Evolutionary conservation across 1,140 invertebrate genomes (phyloP).

Genomic region (Vollenhovia emeryi): DNA sequence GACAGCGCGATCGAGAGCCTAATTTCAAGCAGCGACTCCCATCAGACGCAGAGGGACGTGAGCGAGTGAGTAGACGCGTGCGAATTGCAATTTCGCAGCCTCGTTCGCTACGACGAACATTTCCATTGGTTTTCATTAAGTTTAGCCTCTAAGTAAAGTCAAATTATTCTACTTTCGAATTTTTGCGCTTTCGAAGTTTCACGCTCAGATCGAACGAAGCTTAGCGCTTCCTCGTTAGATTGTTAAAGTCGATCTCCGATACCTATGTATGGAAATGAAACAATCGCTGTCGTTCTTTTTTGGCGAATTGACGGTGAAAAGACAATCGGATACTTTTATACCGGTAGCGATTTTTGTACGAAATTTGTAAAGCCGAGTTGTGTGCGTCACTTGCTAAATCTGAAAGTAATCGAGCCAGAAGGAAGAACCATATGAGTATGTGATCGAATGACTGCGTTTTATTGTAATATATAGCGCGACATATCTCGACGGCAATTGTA

Average conservation of each 20-base stretch:
- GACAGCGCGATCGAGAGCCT: conserved; percentile 80
- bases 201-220: background rate
- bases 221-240: background rate
- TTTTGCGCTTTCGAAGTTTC: background rate
- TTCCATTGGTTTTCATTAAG: conserved; percentile 52
- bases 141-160: conserved; percentile 36
- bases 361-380: background rate
- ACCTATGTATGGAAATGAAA: conserved; percentile 3
- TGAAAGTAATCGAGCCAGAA: background rate
- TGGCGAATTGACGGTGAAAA: background rate
- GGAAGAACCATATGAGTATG: background rate
- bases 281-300: conserved; percentile 18
- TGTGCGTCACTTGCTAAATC: background rate
- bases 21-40: conserved; percentile 76
- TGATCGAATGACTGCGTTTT: background rate
- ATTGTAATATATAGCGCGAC: background rate
- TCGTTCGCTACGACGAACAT: conserved; percentile 27
- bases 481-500: background rate
- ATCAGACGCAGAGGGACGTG: conserved; percentile 77
- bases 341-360: background rate
- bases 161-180: conserved; percentile 51
- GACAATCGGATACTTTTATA: conserved; percentile 20
- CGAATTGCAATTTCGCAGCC: conserved; percentile 62
- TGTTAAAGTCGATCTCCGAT: background rate
- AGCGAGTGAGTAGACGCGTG: conserved; percentile 66